phyloP scores from a whole-genome alignment of 2,113 vertebrate genomes.

The Hypanus sabinus region DNA sequence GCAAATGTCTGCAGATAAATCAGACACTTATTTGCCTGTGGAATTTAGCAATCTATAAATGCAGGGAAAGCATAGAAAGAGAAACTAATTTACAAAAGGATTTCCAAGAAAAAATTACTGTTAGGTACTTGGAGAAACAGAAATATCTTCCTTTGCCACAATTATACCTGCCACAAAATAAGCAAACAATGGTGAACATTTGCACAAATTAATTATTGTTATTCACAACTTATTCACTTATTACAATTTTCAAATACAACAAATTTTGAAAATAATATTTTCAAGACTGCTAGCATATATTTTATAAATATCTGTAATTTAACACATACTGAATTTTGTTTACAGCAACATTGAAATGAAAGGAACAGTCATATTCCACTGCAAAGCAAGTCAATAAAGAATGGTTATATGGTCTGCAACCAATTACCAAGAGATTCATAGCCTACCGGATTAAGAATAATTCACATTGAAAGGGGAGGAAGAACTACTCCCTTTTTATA shows the following conservation, averaged over 20 bases:
- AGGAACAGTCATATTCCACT: neutral
- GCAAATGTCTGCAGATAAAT: neutral
- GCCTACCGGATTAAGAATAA: slow-evolving; percentile 85
- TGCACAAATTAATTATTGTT: neutral
- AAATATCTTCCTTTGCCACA: neutral
- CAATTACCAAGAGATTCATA: slow-evolving; percentile 80
- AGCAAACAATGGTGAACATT: neutral
- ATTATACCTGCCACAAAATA: neutral
- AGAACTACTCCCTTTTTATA: slow-evolving; percentile 79
- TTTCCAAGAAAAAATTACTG: neutral
- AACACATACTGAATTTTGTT: neutral
- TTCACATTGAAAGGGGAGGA: slow-evolving; percentile 84
- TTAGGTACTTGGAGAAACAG: neutral
- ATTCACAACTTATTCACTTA: neutral
- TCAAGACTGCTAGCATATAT: too few relatives aligned
- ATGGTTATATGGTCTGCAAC: slow-evolving; percentile 81
- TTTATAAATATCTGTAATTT: neutral
- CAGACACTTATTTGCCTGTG: neutral
- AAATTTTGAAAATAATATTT: neutral
- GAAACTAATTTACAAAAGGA: neutral
- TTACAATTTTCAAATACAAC: too few relatives aligned
- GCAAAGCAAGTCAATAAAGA: slow-evolving; percentile 32
- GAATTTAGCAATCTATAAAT: neutral
- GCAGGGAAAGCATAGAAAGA: neutral
- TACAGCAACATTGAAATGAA: too few relatives aligned